Evolutionary conservation across 2,797 vertebrate genomes (phyloP).

Genomic region (Sebastes taczanowskii): DNA sequence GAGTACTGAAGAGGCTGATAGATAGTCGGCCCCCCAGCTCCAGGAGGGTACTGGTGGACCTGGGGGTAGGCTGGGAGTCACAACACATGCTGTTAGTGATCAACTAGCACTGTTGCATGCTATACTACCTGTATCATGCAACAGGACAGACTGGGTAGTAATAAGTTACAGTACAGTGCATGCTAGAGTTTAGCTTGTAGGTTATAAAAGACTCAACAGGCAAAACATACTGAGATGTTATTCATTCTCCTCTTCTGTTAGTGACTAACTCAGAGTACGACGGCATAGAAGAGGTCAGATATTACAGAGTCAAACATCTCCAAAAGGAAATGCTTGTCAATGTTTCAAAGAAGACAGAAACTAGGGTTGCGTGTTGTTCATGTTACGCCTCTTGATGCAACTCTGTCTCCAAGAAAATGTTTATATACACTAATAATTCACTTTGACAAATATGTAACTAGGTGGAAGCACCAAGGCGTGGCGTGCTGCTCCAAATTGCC

Average conservation of each 20-base stretch:
- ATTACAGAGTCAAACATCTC: conserved; percentile 29
- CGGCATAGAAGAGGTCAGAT: not conserved
- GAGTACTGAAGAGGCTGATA: conserved; percentile 90
- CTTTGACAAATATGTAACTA: not conserved
- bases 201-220: conserved; percentile 15
- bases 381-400: not conserved
- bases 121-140: conserved; percentile 28
- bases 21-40: conserved; percentile 86
- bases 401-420: not conserved
- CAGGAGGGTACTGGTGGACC: conserved; percentile 87
- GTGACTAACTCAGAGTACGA: not conserved
- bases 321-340: conserved; percentile 18
- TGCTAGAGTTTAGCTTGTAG: conserved; percentile 21
- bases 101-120: not conserved
- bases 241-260: conserved; percentile 10
- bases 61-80: conserved; percentile 87
- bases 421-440: not conserved
- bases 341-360: conserved; percentile 1
- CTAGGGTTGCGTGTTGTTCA: not conserved
- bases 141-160: not conserved
- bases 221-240: not conserved
- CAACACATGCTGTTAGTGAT: conserved; percentile 69
- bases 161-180: not conserved
- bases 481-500: too few relatives aligned
- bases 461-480: too few relatives aligned